Evolutionary conservation across 92 coral and sea anemone species (phyloP).

Genomic region (Umimayanthus chanpuru): DNA sequence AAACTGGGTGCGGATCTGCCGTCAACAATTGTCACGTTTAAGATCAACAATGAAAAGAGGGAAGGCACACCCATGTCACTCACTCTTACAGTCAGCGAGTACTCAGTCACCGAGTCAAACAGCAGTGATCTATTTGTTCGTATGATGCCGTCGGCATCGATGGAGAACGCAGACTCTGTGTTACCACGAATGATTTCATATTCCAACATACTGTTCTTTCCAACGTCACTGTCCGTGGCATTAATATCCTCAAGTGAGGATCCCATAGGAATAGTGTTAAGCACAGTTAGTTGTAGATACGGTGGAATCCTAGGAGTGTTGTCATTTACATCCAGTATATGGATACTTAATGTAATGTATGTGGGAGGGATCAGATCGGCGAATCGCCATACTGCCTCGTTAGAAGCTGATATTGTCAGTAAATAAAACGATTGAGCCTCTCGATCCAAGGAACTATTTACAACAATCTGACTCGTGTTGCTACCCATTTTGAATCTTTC

Average conservation of each 20-base stretch:
- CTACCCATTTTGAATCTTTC: background rate
- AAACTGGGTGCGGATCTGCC: constrained; percentile 48
- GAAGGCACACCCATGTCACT: constrained; percentile 29
- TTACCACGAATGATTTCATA: constrained; percentile 49
- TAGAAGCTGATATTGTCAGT: constrained; percentile 26
- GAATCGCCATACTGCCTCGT: constrained; percentile 31
- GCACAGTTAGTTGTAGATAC: constrained; percentile 27
- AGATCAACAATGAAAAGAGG: background rate
- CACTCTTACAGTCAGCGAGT: constrained; percentile 28
- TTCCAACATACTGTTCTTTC: constrained; percentile 47
- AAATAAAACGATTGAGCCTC: background rate
- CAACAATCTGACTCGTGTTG: background rate
- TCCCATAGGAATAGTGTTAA: constrained; percentile 52
- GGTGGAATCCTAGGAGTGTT: constrained; percentile 37
- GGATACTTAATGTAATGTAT: constrained; percentile 1
- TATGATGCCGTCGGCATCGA: constrained; percentile 41
- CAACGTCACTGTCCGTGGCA: constrained; percentile 57
- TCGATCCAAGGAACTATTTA: constrained; percentile 25
- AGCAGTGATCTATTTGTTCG: constrained; percentile 43
- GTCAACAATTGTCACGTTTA: constrained; percentile 13
- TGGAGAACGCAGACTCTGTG: constrained; percentile 22
- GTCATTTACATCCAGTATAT: constrained; percentile 53
- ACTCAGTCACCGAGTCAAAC: constrained; percentile 16
- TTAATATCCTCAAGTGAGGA: constrained; percentile 34
- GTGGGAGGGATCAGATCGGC: background rate